Evolutionary conservation across 2,113 vertebrate species (phyloP).

Genomic region (Piliocolobus tephrosceles): DNA sequence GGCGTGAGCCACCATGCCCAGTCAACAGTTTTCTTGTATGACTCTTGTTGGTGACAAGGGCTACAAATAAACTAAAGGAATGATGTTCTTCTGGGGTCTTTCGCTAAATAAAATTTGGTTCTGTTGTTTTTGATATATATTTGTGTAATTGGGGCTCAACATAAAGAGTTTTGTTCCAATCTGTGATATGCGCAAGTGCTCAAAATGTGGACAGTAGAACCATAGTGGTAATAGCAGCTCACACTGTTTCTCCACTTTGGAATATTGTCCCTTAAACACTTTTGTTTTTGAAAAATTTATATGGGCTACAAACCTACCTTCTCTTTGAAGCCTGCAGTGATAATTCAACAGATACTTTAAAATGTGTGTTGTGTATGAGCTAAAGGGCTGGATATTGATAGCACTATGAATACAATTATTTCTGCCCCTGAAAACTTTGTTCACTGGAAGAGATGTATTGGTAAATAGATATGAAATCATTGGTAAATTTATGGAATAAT

Average conservation of each 20-base stretch:
- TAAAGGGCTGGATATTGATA: neutral
- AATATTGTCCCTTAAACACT: neutral
- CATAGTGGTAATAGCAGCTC: neutral
- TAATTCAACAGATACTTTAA: neutral
- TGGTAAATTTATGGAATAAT: neutral
- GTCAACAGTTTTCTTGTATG: neutral
- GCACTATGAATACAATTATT: neutral
- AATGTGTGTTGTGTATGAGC: neutral
- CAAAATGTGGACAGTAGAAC: neutral
- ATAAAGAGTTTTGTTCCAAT: neutral
- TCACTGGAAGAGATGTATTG: neutral
- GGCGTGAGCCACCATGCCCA: no score
- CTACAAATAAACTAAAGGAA: neutral
- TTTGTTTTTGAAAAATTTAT: constrained; percentile 8
- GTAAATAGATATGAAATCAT: neutral
- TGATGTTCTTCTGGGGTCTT: neutral
- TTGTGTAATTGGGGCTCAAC: neutral
- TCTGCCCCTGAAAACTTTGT: neutral
- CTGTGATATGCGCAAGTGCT: neutral
- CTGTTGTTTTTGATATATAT: neutral
- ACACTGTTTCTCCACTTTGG: neutral
- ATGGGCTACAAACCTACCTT: neutral
- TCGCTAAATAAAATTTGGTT: neutral
- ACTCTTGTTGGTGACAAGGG: neutral
- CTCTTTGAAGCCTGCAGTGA: neutral